Percentiles rank a stretch among this genome's conserved stretches.
Conservation (phyloP, 2,888 invertebrate genomes). For the Ypsolopha scabrella region DNA sequence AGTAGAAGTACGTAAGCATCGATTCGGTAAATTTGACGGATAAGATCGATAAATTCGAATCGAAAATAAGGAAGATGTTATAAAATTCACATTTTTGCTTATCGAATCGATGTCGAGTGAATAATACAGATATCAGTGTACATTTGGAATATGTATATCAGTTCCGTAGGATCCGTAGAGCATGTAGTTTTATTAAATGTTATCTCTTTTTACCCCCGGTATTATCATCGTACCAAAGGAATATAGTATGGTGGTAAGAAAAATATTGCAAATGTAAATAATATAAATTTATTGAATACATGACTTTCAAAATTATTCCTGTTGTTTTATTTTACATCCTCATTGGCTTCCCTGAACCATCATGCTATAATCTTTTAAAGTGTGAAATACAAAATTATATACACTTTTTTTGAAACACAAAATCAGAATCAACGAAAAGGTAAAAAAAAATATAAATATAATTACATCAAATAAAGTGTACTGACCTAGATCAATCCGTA, state of each 20-base stretch:
- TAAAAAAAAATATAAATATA: background rate
- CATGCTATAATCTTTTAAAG: conserved; percentile 46
- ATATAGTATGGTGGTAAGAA: conserved; percentile 63
- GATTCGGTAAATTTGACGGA: too few species aligned
- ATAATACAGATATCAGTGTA: too few species aligned
- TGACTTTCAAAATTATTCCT: conserved; percentile 21
- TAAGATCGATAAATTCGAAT: too few species aligned
- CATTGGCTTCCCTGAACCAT: conserved; percentile 34
- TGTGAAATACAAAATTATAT: background rate
- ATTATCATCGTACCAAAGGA: conserved; percentile 5
- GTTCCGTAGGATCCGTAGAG: background rate
- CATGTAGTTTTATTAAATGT: background rate
- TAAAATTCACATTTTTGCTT: too few species aligned
- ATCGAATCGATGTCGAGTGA: too few species aligned
- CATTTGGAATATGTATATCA: too few species aligned
- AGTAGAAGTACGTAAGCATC: too few species aligned
- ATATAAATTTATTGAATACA: conserved; percentile 40
- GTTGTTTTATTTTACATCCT: conserved; percentile 55
- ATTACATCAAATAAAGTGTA: too few species aligned
- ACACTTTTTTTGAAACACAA: background rate
- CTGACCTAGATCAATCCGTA: too few species aligned
- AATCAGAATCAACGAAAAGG: background rate
- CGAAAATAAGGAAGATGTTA: too few species aligned
- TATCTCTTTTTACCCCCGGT: background rate
- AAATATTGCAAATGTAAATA: conserved; percentile 10